Evolutionary conservation across 2,888 invertebrate species (phyloP), one percentile per base, ranked within the genome.

Genomic region (Operophtera brumata): DNA sequence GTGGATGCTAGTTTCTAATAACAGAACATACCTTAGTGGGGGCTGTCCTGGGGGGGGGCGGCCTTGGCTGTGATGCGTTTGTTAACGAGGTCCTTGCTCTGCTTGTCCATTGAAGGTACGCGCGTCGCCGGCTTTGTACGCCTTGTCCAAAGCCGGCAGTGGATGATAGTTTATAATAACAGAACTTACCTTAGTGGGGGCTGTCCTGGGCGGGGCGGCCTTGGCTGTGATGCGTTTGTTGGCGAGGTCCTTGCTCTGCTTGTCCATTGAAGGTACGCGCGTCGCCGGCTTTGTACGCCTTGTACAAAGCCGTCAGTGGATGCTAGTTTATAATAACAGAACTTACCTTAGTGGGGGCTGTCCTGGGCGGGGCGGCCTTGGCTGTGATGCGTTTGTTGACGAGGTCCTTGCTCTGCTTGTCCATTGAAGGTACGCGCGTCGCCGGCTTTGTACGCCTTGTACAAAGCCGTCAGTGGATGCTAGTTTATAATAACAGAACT

Each of bases 211-310:
- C 67, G 74, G 88, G 61, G 78, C 92, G 73, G 72, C 83, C 79
- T 82, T 83, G 54, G 92, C 91, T 9, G 92, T 92, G 69, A 94
- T 91, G 72, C 93, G 92, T 72, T 93, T 94, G 77, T 94, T 94
- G 46, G 93, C 93, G 67, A 93, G 92, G 63, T 94, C 94, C 78
- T 94, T 94, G 62, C 90, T 92, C 70, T 93, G 93, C 68, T 94
- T 94, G 78, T 79, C 92, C 69, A 81, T 75, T 1, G 75, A 64
- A 46, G 64, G 57, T 39, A 66, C 67, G 25, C 76, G 75, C 37
- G 73, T 63, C n/a, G n/a, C n/a, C n/a, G n/a, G n/a, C n/a, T n/a
- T n/a, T n/a, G n/a, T n/a, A n/a, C n/a, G n/a, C n/a, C n/a, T n/a
- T n/a, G n/a, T n/a, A n/a, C n/a, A n/a, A n/a, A n/a, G n/a, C n/a